Conservation (phyloP, 1,140 invertebrate genomes). For the Cydia fagiglandana region DNA sequence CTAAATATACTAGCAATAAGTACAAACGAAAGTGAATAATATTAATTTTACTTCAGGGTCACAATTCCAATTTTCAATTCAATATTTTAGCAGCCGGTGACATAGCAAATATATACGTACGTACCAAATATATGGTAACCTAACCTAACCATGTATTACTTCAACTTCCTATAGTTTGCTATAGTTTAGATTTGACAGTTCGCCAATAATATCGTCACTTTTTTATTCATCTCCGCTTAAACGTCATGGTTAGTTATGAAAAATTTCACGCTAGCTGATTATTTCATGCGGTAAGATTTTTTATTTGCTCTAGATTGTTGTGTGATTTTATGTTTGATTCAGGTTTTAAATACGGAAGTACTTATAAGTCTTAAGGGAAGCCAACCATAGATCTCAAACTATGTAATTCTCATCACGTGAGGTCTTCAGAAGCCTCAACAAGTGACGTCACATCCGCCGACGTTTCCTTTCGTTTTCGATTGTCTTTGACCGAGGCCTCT, state of each 20-base stretch:
- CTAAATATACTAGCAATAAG: not conserved
- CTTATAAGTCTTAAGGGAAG: not conserved
- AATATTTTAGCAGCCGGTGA: not conserved
- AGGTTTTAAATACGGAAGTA: no score
- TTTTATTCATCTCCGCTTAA: not conserved
- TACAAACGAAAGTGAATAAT: not conserved
- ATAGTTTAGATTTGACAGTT: not conserved
- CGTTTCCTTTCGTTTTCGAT: constrained; percentile 73
- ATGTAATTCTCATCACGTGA: constrained; percentile 6
- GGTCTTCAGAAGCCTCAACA: constrained; percentile 43
- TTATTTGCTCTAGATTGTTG: no score
- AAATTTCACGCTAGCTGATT: not conserved
- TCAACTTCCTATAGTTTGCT: not conserved
- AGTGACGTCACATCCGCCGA: constrained; percentile 62
- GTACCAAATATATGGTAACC: not conserved
- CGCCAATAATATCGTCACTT: not conserved
- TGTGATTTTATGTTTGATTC: no score
- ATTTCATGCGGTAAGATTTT: not conserved
- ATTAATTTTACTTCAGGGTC: no score
- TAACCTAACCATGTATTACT: not conserved
- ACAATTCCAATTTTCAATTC: not conserved
- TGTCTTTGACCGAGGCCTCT: constrained; percentile 72
- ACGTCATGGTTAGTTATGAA: not conserved
- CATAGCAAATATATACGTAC: not conserved
- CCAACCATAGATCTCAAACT: constrained; percentile 33